Percentiles rank a stretch among this genome's conserved stretches.
These are phyloP conservation scores for Forbesichthys papilliferus DNA, from an alignment of 2,113 vertebrate genomes.

Conservation along the genomic window DNA sequence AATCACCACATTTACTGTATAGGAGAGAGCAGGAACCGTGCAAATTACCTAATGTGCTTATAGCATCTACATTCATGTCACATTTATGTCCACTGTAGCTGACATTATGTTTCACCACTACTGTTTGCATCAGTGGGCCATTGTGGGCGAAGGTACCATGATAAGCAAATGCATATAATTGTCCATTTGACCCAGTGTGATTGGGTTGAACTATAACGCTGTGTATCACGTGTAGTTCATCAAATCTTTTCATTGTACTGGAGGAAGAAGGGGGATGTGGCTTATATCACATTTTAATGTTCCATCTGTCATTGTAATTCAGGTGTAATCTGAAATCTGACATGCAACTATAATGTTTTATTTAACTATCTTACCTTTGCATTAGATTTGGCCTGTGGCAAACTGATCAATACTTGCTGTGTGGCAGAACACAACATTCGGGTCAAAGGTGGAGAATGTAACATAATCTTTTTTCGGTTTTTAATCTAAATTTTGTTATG, in stretches of 20 bases:
- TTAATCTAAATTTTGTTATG: constrained; percentile 28
- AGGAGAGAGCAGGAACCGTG: too few relatives aligned
- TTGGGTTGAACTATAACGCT: not conserved
- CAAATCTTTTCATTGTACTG: not conserved
- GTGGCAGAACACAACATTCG: not conserved
- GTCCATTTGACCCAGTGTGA: not conserved
- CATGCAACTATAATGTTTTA: constrained; percentile 4
- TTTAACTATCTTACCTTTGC: not conserved
- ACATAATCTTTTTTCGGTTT: not conserved
- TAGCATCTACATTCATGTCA: too few relatives aligned
- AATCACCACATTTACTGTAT: not conserved
- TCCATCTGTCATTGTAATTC: not conserved
- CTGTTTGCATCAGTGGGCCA: not conserved
- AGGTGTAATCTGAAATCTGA: constrained; percentile 1
- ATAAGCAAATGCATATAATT: not conserved
- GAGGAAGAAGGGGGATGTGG: not conserved
- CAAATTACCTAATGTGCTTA: too few relatives aligned
- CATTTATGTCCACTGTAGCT: too few relatives aligned
- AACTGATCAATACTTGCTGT: not conserved
- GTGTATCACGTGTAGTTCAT: not conserved
- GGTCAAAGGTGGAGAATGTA: not conserved
- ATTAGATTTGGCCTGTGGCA: not conserved
- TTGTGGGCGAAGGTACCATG: not conserved
- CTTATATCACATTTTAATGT: not conserved
- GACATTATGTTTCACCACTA: not conserved